Percentiles rank a stretch among this genome's conserved stretches.
These are phyloP conservation scores for Acanthiza pusilla DNA, from an alignment of 2,797 vertebrate species.

Conservation along the genomic window DNA sequence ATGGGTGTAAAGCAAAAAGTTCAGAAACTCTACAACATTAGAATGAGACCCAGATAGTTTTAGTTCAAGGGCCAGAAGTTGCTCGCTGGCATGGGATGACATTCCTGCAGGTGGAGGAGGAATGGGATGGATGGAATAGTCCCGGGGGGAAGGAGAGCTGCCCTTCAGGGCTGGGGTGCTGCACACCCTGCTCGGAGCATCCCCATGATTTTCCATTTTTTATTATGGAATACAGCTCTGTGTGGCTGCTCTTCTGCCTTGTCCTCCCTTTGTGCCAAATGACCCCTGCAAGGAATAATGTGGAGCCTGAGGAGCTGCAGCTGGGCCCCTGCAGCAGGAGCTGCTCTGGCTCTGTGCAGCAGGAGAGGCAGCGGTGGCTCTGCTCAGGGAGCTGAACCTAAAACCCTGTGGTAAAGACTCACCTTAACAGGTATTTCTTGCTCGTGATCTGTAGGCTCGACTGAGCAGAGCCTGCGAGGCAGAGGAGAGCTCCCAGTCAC, in stretches of 20 bases:
- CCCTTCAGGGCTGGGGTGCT: neutral
- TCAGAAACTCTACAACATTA: neutral
- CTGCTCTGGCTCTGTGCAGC: neutral
- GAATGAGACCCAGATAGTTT: neutral
- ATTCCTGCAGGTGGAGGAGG: neutral
- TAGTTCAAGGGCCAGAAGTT: neutral
- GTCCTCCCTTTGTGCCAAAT: neutral
- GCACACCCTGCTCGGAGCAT: accelerated
- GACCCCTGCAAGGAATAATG: neutral
- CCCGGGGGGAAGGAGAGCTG: neutral
- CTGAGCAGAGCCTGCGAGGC: neutral
- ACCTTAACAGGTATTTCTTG: neutral
- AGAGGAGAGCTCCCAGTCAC: neutral
- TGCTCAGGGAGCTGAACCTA: neutral
- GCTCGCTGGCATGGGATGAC: accelerated
- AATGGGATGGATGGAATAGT: neutral
- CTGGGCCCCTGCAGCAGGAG: neutral
- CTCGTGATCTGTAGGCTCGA: accelerated
- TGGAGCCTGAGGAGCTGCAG: neutral
- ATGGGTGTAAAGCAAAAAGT: neutral
- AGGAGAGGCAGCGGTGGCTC: accelerated
- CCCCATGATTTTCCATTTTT: accelerated
- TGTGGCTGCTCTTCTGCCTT: neutral
- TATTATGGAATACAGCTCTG: neutral
- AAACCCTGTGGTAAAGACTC: neutral